Conservation (phyloP, 2,888 invertebrate genomes). For the Anaspis maculata region DNA sequence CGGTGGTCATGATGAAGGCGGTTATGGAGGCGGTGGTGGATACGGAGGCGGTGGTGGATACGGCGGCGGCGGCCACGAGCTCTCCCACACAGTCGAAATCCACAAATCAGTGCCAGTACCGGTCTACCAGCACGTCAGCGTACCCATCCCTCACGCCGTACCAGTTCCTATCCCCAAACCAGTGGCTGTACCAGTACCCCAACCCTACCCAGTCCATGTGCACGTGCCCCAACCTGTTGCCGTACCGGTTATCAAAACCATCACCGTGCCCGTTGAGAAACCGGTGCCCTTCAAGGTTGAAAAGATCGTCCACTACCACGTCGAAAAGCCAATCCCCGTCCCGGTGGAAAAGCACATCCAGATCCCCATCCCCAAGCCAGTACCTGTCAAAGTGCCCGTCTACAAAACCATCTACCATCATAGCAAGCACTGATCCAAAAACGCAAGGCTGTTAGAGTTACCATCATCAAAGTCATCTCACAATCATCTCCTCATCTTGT, state of each 20-base stretch:
- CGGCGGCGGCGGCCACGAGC: constrained; percentile 35
- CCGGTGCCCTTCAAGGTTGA: constrained; percentile 65
- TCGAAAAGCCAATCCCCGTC: constrained; percentile 60
- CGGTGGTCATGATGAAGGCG: constrained; percentile 25
- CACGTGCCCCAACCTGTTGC: constrained; percentile 62
- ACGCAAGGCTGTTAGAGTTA: constrained; percentile 32
- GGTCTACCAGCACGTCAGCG: constrained; percentile 46
- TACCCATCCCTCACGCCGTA: constrained; percentile 41
- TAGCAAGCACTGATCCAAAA: constrained; percentile 45
- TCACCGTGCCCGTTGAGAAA: constrained; percentile 62
- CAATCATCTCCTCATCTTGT: constrained; percentile 7
- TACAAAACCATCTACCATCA: constrained; percentile 66
- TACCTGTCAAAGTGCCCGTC: constrained; percentile 63
- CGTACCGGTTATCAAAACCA: constrained; percentile 59
- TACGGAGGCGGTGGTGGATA: constrained; percentile 24
- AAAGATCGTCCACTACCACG: constrained; percentile 55
- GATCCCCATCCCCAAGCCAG: constrained; percentile 60
- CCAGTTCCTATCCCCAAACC: constrained; percentile 62
- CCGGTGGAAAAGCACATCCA: constrained; percentile 60
- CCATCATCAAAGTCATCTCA: constrained; percentile 9
- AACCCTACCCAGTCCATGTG: constrained; percentile 60
- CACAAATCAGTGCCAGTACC: constrained; percentile 55
- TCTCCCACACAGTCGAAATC: constrained; percentile 56
- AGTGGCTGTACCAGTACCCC: constrained; percentile 57
- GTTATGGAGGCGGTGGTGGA: constrained; percentile 26